Base-by-base conservation (phyloP, 2,888 invertebrate species). In the Temnothorax rugatulus region DNA sequence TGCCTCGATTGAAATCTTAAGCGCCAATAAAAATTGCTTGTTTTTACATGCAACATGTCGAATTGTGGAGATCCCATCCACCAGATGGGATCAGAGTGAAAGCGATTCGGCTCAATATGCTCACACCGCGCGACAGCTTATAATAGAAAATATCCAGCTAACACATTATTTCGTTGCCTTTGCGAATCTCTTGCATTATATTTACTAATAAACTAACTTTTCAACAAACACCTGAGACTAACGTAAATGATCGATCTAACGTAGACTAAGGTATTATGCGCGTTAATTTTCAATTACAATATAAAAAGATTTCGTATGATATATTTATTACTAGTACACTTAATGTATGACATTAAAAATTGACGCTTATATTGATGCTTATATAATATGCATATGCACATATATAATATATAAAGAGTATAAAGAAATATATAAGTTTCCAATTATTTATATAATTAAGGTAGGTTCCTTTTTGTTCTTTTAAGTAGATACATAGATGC, bases 31-130 rank as follows among this genome's bases (percentile, higher is more conserved):
- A 69, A 86, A 87, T 86, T 76, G 61, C 69, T 76, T 89, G 83
- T 86, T 88, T 54, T 86, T 79, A 86, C 89, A 90, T 89, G 88
- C 89, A 89, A 84, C 54, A 87, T 91, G 89, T 87, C 89, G 89
- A 90, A 90, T 88, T 88, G 88, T 84, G 74, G 29, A 82, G 59
- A 68, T 68, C 13, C 21, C 79, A 77, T 83, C 69, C 61, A 74
- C 61, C 64, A 82, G 38, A 64, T 64, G 50, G 5, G 21, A 77
- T 52, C 61, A 66, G 15, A n/a, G 18, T 71, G 11, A 77, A 61
- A 34, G 47, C 21, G 57, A 66, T 44, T 44, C 21, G 4, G n/a
- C 9, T 68, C 52, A n/a, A 25, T 52, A 77, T 25, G n/a, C 52
- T 57, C 21, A 59, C 47, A 71, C 9, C 21, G 47, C 69, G 52